Evolutionary conservation across 2,113 vertebrate genomes (phyloP).

Genomic region (Salvelinus fontinalis): DNA sequence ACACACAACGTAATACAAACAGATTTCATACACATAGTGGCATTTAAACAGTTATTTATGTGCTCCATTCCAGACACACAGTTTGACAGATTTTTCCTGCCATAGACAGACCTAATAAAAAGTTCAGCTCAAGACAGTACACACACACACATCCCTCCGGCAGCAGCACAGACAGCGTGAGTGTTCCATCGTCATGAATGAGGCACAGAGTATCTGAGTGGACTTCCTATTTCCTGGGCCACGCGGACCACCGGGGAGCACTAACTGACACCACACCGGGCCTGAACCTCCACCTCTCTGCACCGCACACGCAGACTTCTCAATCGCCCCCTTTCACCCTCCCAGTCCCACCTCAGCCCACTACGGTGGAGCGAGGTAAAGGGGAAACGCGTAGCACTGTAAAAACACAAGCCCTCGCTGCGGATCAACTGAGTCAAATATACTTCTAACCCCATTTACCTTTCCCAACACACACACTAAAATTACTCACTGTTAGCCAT

Average conservation of each 20-base stretch:
- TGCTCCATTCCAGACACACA: neutral
- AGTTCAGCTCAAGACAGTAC: neutral
- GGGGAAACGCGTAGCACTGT: conserved; percentile 36
- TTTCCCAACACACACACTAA: conserved; percentile 20
- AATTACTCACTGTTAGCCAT: conserved; percentile 22
- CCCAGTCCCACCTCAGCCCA: neutral
- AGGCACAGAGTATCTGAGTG: neutral
- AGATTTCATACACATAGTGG: neutral
- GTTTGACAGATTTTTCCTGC: neutral
- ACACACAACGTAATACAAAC: neutral
- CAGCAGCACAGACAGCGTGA: neutral
- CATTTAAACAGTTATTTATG: neutral
- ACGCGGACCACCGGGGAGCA: neutral
- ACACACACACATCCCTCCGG: neutral
- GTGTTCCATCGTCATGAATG: too few relatives aligned
- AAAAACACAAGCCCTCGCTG: conserved; percentile 46
- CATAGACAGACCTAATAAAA: neutral
- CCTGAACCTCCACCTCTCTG: neutral
- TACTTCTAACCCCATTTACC: conserved; percentile 30
- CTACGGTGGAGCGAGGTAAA: conserved; percentile 6
- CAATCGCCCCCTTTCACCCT: conserved; percentile 43
- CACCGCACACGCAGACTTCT: conserved; percentile 14
- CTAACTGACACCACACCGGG: neutral
- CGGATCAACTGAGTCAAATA: conserved; percentile 37
- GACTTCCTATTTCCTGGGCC: neutral